Conservation (phyloP, 2,797 vertebrate genomes). For the Artibeus lituratus region DNA sequence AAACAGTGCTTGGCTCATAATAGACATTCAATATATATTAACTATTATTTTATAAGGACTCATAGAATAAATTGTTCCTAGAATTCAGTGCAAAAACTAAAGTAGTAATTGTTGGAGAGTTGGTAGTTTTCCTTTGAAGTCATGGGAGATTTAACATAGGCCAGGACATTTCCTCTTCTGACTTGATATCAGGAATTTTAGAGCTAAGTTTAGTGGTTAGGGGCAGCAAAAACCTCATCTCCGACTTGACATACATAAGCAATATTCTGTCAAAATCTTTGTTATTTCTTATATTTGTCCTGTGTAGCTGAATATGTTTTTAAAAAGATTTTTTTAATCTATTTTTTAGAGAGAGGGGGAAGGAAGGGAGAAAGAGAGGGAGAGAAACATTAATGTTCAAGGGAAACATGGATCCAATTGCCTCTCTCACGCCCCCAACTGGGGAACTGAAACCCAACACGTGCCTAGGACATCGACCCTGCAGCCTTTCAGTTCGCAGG, state of each 20-base stretch:
- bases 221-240: background rate
- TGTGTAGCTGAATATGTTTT: background rate
- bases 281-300: background rate
- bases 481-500: background rate
- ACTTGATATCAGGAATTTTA: background rate
- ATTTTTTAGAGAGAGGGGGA: too few relatives aligned
- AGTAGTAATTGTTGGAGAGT: background rate
- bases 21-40: background rate
- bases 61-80: background rate
- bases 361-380: background rate
- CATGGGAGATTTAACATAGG: background rate
- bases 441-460: background rate
- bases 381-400: background rate
- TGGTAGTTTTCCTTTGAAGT: background rate
- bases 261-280: background rate
- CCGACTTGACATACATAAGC: background rate
- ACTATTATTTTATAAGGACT: background rate
- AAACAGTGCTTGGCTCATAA: background rate
- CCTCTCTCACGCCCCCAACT: background rate
- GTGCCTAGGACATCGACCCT: background rate
- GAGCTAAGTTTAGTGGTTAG: background rate
- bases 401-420: background rate
- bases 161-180: background rate
- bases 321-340: background rate
- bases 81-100: slow-evolving; percentile 31